Evolutionary conservation across 92 coral and sea anemone species (phyloP).

Genomic region (Pocillopora meandrina): DNA sequence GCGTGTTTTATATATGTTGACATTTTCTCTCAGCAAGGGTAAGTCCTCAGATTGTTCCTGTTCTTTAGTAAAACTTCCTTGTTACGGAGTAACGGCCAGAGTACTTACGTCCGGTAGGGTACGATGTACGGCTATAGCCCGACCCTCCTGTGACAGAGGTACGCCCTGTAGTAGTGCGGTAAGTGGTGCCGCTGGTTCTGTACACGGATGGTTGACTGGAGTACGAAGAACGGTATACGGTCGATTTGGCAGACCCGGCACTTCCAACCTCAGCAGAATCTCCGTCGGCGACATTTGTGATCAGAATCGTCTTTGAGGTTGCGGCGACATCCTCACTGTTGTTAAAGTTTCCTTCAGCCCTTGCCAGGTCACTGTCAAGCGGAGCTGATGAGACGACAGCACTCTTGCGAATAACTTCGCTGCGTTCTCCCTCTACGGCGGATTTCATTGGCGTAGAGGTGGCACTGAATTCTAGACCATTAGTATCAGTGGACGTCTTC

Average conservation of each 20-base stretch:
- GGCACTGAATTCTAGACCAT: constrained; percentile 18
- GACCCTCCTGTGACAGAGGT: constrained; percentile 10
- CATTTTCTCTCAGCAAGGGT: too few species aligned
- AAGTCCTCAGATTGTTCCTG: not conserved
- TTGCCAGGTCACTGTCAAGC: constrained; percentile 28
- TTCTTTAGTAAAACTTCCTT: constrained; percentile 4
- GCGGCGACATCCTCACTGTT: not conserved
- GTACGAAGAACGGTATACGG: constrained; percentile 4
- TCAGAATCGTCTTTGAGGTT: constrained; percentile 2
- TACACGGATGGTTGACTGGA: not conserved
- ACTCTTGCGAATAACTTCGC: not conserved
- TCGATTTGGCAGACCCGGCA: not conserved
- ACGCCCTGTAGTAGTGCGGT: constrained; percentile 15
- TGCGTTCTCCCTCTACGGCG: not conserved
- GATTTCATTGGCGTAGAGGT: constrained; percentile 18
- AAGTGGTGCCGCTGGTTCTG: not conserved
- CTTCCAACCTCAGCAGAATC: not conserved
- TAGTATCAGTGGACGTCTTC: not conserved
- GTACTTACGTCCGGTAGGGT: constrained; percentile 4
- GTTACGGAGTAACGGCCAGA: constrained; percentile 11
- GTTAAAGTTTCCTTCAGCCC: constrained; percentile 24
- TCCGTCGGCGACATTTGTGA: not conserved
- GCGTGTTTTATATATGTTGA: too few species aligned
- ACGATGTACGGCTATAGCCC: not conserved
- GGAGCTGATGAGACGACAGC: not conserved